Evolutionary conservation across 64 coral and sea anemone species (phyloP).

Genomic region (Pachyseris speciosa): DNA sequence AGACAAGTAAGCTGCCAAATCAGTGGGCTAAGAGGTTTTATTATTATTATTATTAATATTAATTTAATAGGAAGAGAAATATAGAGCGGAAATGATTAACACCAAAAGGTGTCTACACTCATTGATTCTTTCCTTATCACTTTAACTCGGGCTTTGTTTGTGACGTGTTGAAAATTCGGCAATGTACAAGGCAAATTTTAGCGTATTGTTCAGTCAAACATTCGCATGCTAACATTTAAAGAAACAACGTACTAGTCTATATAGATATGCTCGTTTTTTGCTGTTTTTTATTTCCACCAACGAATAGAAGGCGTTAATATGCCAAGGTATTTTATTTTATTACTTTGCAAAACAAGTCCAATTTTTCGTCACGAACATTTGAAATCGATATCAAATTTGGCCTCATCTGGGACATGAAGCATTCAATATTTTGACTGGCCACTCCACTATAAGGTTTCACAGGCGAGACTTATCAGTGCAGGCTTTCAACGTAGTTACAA

Average conservation of each 20-base stretch:
- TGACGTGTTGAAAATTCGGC: background rate
- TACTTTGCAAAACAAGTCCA: background rate
- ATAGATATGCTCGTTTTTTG: too few species aligned
- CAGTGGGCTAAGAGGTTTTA: background rate
- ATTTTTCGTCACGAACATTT: background rate
- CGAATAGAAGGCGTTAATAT: background rate
- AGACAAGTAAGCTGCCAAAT: background rate
- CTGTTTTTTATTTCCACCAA: background rate
- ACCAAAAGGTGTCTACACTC: background rate
- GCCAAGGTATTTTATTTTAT: background rate
- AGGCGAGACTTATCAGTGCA: background rate
- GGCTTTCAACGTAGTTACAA: background rate
- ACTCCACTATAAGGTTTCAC: background rate
- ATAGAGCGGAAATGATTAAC: conserved; percentile 20
- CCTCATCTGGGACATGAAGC: background rate
- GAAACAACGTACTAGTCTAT: background rate
- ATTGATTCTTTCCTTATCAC: background rate
- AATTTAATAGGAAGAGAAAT: too few species aligned
- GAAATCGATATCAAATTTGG: background rate
- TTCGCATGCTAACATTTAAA: background rate
- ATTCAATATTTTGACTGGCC: background rate
- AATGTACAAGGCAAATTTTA: background rate
- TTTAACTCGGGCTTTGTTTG: background rate
- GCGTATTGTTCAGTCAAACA: background rate
- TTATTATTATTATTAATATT: too few species aligned